Conservation (phyloP, 1,140 invertebrate species). For the Asbolus verrucosus region DNA sequence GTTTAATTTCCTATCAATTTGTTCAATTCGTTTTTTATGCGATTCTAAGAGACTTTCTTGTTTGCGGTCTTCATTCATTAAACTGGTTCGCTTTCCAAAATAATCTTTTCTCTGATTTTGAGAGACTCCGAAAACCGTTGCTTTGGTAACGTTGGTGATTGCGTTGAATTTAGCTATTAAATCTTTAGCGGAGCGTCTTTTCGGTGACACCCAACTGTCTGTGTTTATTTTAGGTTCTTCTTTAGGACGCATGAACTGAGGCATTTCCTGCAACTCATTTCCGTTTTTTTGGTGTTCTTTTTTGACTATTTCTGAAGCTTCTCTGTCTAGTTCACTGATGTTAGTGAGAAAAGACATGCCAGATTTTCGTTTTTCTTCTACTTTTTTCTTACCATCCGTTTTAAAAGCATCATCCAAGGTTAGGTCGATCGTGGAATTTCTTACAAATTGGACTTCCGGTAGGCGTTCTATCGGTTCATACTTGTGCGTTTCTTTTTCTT, state of each 20-base stretch:
- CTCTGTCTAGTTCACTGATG: conserved; percentile 83
- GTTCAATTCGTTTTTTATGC: conserved; percentile 58
- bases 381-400: conserved; percentile 64
- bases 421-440: conserved; percentile 63
- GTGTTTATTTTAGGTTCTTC: conserved; percentile 53
- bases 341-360: conserved; percentile 78
- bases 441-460: conserved; percentile 62
- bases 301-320: conserved; percentile 80
- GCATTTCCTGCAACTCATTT: conserved; percentile 61
- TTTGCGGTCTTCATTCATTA: conserved; percentile 51
- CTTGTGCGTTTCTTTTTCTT: conserved; percentile 57
- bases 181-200: conserved; percentile 68
- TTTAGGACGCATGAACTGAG: conserved; percentile 62
- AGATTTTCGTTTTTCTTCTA: conserved; percentile 70
- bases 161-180: conserved; percentile 76
- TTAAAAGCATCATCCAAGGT: conserved; percentile 64
- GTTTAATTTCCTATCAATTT: conserved; percentile 55
- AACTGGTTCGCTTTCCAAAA: conserved; percentile 56
- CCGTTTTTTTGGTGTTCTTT: conserved; percentile 58
- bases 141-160: conserved; percentile 71
- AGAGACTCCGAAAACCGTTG: conserved; percentile 65
- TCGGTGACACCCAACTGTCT: conserved; percentile 65
- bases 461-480: conserved; percentile 59
- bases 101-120: conserved; percentile 55
- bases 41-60: conserved; percentile 54